Evolutionary conservation across 2,888 invertebrate genomes (phyloP).

Genomic region (Cephus rjabovi): DNA sequence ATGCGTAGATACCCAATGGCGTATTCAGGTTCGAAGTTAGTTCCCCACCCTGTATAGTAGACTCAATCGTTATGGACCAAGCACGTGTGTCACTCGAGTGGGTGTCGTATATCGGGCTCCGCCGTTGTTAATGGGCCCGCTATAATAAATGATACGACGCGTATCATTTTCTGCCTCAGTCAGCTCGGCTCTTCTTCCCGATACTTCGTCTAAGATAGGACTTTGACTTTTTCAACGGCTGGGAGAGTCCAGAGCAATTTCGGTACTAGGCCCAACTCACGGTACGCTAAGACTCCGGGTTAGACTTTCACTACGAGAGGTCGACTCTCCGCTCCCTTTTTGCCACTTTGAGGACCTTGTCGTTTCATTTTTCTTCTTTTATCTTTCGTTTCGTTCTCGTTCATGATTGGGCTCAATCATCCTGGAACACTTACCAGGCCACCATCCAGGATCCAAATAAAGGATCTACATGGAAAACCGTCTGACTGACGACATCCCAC

Average conservation of each 20-base stretch:
- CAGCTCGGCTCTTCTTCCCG: background rate
- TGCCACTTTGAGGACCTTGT: background rate
- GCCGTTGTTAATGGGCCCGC: slow-evolving; percentile 26
- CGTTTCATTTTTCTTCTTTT: background rate
- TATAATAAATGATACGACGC: slow-evolving; percentile 30
- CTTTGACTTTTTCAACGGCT: background rate
- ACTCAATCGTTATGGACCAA: background rate
- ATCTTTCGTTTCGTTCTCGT: background rate
- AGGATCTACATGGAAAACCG: background rate
- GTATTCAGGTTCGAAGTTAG: slow-evolving; percentile 5
- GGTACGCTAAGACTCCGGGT: background rate
- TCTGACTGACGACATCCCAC: background rate
- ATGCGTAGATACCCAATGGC: background rate
- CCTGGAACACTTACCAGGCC: background rate
- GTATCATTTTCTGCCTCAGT: background rate
- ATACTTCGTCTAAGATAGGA: background rate
- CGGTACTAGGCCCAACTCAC: background rate
- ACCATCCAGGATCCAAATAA: background rate
- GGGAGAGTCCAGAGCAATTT: background rate
- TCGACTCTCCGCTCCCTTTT: background rate
- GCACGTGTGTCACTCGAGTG: background rate
- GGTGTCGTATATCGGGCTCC: background rate
- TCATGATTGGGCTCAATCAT: background rate
- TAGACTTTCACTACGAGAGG: background rate
- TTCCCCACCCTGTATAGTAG: slow-evolving; percentile 3